Evolutionary conservation across 1,140 invertebrate genomes (phyloP).

Genomic region (Muscidifurax raptorellus): DNA sequence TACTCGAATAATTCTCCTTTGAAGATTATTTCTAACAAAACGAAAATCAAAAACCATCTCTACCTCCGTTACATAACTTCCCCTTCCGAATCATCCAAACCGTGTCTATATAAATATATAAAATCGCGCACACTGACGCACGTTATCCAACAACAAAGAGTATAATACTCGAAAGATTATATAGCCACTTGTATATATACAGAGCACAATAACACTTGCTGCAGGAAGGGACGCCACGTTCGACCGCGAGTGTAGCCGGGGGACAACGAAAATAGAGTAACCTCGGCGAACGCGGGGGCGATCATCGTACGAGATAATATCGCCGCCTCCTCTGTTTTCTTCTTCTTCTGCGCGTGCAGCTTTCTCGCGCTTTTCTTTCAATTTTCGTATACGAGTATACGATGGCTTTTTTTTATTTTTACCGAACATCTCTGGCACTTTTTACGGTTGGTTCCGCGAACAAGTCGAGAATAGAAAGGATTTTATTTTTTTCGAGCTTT

Average conservation of each 20-base stretch:
- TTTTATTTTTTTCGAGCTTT: not conserved
- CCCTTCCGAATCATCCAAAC: no score
- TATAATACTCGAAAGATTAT: not conserved
- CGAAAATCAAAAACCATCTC: no score
- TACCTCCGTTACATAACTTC: no score
- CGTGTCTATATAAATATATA: no score
- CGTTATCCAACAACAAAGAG: not conserved
- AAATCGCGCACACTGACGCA: not conserved
- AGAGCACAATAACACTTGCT: not conserved
- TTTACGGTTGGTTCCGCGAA: not conserved
- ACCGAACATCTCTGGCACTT: not conserved
- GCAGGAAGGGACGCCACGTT: not conserved
- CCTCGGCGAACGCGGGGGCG: conserved; percentile 57
- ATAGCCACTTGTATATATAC: not conserved
- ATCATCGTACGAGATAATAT: conserved; percentile 38
- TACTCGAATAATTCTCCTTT: no score
- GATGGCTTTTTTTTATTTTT: conserved; percentile 4
- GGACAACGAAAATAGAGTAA: conserved; percentile 58
- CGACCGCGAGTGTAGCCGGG: conserved; percentile 20
- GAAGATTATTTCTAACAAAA: no score
- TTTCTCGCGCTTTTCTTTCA: not conserved
- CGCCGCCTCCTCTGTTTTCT: conserved; percentile 2
- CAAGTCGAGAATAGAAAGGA: not conserved
- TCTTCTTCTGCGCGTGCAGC: not conserved
- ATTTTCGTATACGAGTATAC: no score